Percentiles rank a stretch among this genome's conserved stretches.
Conservation (phyloP, 2,888 invertebrate species). For the Pomacea canaliculata region DNA sequence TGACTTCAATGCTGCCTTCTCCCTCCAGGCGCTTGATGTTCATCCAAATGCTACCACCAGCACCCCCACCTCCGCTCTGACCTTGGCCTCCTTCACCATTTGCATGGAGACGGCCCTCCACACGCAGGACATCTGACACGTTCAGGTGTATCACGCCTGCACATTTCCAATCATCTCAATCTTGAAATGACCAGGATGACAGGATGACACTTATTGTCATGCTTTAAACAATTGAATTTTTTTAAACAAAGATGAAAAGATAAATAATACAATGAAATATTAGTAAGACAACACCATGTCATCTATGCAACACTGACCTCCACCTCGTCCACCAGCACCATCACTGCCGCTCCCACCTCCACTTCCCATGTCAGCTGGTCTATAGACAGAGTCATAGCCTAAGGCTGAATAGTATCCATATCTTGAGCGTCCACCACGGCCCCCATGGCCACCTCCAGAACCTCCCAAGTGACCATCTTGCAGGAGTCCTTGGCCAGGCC, state of each 20-base stretch:
- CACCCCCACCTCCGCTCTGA: slow-evolving; percentile 48
- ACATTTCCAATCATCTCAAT: background rate
- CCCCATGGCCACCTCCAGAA: slow-evolving; percentile 55
- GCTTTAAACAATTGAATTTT: too few species aligned
- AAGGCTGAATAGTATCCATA: slow-evolving; percentile 45
- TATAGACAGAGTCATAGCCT: slow-evolving; percentile 50
- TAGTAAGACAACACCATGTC: too few species aligned
- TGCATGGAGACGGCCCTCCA: slow-evolving; percentile 56
- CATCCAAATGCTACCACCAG: slow-evolving; percentile 51
- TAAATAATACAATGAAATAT: too few species aligned
- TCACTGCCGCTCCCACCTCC: slow-evolving; percentile 46
- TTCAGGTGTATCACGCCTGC: slow-evolving; percentile 49
- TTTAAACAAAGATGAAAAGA: too few species aligned
- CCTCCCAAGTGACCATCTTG: slow-evolving; percentile 38
- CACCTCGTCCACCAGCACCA: slow-evolving; percentile 47
- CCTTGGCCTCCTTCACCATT: slow-evolving; percentile 51
- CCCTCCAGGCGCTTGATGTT: slow-evolving; percentile 49
- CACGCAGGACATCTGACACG: slow-evolving; percentile 46
- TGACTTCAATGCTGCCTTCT: slow-evolving; percentile 48
- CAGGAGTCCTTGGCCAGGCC: slow-evolving; percentile 44
- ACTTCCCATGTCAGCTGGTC: slow-evolving; percentile 46
- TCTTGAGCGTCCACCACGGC: slow-evolving; percentile 49
- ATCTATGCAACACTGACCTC: slow-evolving; percentile 39
- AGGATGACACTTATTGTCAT: too few species aligned
- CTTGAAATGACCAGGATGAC: background rate